A percentile compares a stretch with the other conserved stretches of the same genome.
These are phyloP conservation scores for Drosophila azteca DNA, from an alignment of 1,140 invertebrate species.

Conservation along the genomic window DNA sequence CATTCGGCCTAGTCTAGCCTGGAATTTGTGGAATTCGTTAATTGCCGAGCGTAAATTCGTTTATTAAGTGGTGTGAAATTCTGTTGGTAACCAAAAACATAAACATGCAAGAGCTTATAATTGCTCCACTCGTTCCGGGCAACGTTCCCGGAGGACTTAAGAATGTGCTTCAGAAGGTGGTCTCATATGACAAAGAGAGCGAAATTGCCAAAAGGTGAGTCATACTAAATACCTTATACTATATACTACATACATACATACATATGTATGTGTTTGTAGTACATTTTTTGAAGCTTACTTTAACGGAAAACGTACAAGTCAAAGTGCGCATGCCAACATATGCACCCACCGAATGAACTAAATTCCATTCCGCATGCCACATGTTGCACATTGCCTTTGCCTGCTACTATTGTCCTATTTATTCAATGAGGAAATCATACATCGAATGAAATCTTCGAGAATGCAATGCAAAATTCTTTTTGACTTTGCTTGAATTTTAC, in stretches of 20 bases:
- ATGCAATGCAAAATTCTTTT: constrained; percentile 19
- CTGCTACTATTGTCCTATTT: constrained; percentile 34
- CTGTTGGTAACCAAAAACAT: constrained; percentile 33
- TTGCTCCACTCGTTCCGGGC: constrained; percentile 33
- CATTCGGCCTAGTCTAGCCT: constrained; percentile 37
- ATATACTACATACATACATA: neutral
- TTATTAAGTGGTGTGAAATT: constrained; percentile 44
- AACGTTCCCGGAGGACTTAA: constrained; percentile 16
- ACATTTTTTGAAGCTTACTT: neutral
- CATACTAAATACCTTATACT: constrained; percentile 8
- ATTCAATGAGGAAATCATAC: constrained; percentile 29
- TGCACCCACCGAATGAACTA: too few relatives aligned
- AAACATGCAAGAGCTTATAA: constrained; percentile 73
- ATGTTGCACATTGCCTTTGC: neutral
- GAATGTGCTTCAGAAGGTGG: constrained; percentile 27
- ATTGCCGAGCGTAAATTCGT: constrained; percentile 53
- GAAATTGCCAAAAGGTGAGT: constrained; percentile 45
- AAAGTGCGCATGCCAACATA: constrained; percentile 33
- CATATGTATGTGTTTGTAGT: neutral
- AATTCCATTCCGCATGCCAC: neutral
- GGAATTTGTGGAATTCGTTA: constrained; percentile 75
- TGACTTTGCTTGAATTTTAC: neutral
- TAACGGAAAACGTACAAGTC: constrained; percentile 25
- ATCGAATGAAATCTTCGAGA: neutral
- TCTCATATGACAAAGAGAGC: constrained; percentile 36